A percentile compares a stretch with the other conserved stretches of the same genome.
Evolutionary conservation across 2,888 invertebrate species (phyloP).

Genomic region (Erebia epiphron): DNA sequence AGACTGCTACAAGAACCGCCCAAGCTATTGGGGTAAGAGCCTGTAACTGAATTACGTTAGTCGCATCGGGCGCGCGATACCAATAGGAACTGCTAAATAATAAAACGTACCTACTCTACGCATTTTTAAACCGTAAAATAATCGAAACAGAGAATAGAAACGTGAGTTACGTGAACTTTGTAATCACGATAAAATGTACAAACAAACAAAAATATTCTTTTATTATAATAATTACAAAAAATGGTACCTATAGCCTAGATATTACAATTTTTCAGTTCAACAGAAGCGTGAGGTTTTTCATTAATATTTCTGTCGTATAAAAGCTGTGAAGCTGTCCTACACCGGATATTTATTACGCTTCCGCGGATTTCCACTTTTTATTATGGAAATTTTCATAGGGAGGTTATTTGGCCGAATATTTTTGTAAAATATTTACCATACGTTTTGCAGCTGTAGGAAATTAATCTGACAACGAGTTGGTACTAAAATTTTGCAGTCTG

Average conservation of each 20-base stretch:
- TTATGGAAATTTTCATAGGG: slow-evolving; percentile 19
- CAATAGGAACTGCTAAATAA: too few relatives aligned
- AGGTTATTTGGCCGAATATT: slow-evolving; percentile 1
- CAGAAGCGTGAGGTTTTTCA: slow-evolving; percentile 45
- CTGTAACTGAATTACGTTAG: too few relatives aligned
- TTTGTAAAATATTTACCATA: neutral
- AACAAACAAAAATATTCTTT: neutral
- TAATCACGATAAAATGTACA: neutral
- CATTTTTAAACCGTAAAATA: too few relatives aligned
- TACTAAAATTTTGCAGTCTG: too few relatives aligned
- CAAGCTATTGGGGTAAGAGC: too few relatives aligned
- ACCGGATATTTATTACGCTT: slow-evolving; percentile 36
- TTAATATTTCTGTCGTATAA: slow-evolving; percentile 61
- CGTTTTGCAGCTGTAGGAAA: neutral
- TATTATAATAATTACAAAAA: slow-evolving; percentile 25
- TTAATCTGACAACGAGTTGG: too few relatives aligned
- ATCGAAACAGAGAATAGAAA: too few relatives aligned
- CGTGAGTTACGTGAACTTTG: too few relatives aligned
- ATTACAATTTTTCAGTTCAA: slow-evolving; percentile 32
- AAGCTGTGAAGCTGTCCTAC: slow-evolving; percentile 42
- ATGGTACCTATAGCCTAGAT: slow-evolving; percentile 23
- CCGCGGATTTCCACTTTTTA: slow-evolving; percentile 32
- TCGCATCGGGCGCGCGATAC: too few relatives aligned
- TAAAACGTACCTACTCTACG: too few relatives aligned
- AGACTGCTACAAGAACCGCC: too few relatives aligned